A percentile compares a stretch with the other conserved stretches of the same genome.
These are phyloP conservation scores for Patella pellucida DNA, from an alignment of 2,888 invertebrate genomes.

Conservation along the genomic window DNA sequence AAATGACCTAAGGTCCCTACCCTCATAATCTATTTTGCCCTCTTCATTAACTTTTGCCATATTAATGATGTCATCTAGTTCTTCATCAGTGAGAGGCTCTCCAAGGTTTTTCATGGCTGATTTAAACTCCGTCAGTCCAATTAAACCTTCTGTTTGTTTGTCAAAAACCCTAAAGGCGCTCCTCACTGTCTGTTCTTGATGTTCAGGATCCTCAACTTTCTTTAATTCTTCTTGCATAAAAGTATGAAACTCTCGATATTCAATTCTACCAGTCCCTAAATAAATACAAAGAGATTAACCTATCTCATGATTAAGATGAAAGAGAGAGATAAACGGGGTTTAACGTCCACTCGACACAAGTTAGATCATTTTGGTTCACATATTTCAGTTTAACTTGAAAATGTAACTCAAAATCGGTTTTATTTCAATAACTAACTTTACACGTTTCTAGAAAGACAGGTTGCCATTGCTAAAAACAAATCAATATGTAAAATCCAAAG, in stretches of 20 bases:
- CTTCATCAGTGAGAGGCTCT: slow-evolving; percentile 53
- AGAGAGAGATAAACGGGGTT: no score
- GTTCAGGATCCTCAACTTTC: no score
- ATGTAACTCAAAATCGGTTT: no score
- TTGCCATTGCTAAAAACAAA: no score
- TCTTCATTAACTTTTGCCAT: slow-evolving; percentile 58
- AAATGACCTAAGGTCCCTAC: slow-evolving; percentile 27
- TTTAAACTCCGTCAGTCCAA: slow-evolving; percentile 44
- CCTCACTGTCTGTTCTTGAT: slow-evolving; percentile 38
- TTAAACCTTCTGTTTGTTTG: slow-evolving; percentile 45
- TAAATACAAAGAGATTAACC: background rate
- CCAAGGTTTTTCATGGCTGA: slow-evolving; percentile 59
- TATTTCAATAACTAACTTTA: no score
- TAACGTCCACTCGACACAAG: no score
- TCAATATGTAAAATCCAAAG: no score
- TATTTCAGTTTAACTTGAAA: no score
- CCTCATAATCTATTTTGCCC: slow-evolving; percentile 60
- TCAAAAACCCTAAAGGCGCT: slow-evolving; percentile 53
- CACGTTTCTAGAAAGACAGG: no score
- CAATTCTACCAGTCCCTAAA: slow-evolving; percentile 57
- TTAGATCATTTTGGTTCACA: no score
- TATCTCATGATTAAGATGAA: no score
- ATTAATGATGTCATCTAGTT: slow-evolving; percentile 58
- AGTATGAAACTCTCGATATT: slow-evolving; percentile 53
- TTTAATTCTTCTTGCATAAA: slow-evolving; percentile 52